Evolutionary conservation across 2,888 invertebrate species (phyloP), one percentile per base, ranked within the genome.

Genomic region (Cosmia pyralina): DNA sequence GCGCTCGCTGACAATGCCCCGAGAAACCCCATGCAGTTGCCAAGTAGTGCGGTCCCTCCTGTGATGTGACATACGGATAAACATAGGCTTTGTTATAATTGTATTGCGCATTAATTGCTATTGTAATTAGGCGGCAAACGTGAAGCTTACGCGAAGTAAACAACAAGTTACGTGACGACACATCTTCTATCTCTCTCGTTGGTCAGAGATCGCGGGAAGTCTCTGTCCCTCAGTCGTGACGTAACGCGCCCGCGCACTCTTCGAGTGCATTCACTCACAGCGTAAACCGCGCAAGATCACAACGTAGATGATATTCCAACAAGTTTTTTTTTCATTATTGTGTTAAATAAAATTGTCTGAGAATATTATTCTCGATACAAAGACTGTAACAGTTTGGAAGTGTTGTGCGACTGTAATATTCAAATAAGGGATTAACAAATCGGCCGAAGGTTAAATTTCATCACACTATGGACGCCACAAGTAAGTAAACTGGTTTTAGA

Each of bases 391-490:
- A 71, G 63, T 81, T 78, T 59, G 15, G 17, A 60, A 83, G 87
- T 87, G 88, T 81, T 72, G 84, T 84, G 87, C 80, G 65, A 69
- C 58, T 69, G 72, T 82, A 69, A 73, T 78, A 87, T 85, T 87
- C 81, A 60, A 85, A 72, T 77, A 83, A 86, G 71, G 85, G 82
- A 89, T 91, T 90, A 88, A 89, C 90, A 92, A 93, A 84, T 90
- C 88, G 68, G 78, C 79, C 90, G 93, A 95, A 95, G 95, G 94
- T 94, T 94, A 89, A 81, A 90, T 94, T 94, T 94, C 92, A 90
- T 90, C 92, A 94, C 82, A 89, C 90, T 88, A 95, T 96, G 96
- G 96, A 96, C 93, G 96, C 96, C 90, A 96, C 96, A 86, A 94
- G 96, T 96, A 90, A 96, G 95, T 93, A 91, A 90, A 91, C 90